Evolutionary conservation across 2,113 vertebrate genomes (phyloP), one percentile per base, ranked within the genome.

Genomic region (Sminthopsis crassicaudata): DNA sequence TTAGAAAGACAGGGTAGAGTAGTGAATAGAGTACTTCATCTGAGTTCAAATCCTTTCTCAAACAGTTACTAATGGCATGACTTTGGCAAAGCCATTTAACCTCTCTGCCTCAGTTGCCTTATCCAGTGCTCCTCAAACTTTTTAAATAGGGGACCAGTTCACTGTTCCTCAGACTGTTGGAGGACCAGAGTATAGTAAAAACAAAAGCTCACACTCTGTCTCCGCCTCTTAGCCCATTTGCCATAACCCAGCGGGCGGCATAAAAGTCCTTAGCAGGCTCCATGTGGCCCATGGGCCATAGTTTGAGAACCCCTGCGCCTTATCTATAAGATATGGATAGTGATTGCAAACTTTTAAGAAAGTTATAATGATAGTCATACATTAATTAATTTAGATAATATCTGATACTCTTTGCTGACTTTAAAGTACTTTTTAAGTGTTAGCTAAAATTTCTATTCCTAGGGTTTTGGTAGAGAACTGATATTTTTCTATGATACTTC

Each of bases 1-100:
- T 23, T 84, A 84, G 19, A 42, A 84, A 42, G 67, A 42, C 1
- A n/a, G 0, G 1, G 22, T 19, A 3, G 60, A 36, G 24, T 51
- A 94, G 23, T 91, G 16, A 26, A 19, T n/a, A 92, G 36, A 94
- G 90, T 30, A n/a, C 30, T 57, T 91, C 50, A 60, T 54, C 26
- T 92, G 46, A 52, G 52, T 90, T 94, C 48, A 92, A 60, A 94
- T 96, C 30, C 24, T 23, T 90, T 25, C 25, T 91, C 89, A 51
- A 22, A 9, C 53, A 90, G 22, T 89, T 92, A 52, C 9, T 53
- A 93, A 53, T 1, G 88, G 55, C 19, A 48, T 84, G 55, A 57
- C 0, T 8, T 90, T 84, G n/a, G 48, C 90, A 2, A 92, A 48
- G 16, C 54, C 50, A 53, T 46, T 93, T 91, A 76, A 26, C 48